Evolutionary conservation across 2,113 vertebrate genomes (phyloP).

Genomic region (Upupa epops): DNA sequence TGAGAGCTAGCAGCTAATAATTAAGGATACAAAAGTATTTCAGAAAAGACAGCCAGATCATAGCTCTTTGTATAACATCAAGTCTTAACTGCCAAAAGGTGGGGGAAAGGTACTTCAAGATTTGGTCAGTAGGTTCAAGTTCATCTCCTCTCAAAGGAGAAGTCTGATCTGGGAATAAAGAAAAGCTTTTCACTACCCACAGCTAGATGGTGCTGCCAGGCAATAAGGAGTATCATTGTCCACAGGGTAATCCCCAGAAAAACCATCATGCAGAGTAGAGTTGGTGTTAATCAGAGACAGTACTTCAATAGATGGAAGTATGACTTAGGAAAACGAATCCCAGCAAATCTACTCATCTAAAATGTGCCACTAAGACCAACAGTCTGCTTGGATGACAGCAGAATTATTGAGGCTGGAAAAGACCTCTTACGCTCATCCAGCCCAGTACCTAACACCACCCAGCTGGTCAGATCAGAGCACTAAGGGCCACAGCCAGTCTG

Average conservation of each 20-base stretch:
- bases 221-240: neutral
- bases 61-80: neutral
- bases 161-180: no score
- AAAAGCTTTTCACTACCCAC: neutral
- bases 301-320: neutral
- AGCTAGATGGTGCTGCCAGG: constrained; percentile 68
- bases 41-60: neutral
- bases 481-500: no score
- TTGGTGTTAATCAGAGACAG: neutral
- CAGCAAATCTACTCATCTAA: neutral
- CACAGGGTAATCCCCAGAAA: neutral
- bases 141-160: neutral
- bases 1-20: neutral
- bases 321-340: neutral
- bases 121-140: neutral
- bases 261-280: neutral
- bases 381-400: neutral
- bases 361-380: neutral
- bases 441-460: no score
- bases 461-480: no score
- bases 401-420: no score
- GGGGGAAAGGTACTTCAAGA: neutral
- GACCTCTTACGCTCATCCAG: no score
- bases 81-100: neutral
- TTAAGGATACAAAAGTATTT: neutral